Evolutionary conservation across 2,888 invertebrate genomes (phyloP).

Genomic region (Lydus trimaculatus): DNA sequence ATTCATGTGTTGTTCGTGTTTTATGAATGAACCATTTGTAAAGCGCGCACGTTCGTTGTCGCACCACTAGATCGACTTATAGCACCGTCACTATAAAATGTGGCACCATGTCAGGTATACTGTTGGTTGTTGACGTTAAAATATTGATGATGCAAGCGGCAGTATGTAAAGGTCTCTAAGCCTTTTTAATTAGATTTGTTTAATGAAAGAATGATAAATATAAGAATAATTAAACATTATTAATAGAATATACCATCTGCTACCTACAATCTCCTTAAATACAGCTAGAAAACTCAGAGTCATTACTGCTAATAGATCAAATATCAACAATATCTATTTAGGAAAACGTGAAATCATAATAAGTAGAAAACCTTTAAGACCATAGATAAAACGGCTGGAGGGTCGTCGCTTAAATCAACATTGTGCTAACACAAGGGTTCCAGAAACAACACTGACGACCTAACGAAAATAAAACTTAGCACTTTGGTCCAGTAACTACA

Average conservation of each 20-base stretch:
- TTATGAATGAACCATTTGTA: conserved; percentile 61
- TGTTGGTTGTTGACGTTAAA: conserved; percentile 7
- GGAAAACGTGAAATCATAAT: conserved; percentile 30
- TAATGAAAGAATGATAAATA: conserved; percentile 29
- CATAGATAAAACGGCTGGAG: conserved; percentile 38
- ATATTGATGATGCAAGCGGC: not conserved
- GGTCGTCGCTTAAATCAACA: conserved; percentile 47
- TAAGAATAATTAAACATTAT: conserved; percentile 34
- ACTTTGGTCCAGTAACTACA: conserved; percentile 37
- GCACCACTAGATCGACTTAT: conserved; percentile 58
- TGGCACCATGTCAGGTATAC: conserved; percentile 48
- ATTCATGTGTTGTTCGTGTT: conserved; percentile 60
- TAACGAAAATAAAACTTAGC: conserved; percentile 48
- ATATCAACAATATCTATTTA: too few relatives aligned
- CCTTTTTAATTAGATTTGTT: conserved; percentile 21
- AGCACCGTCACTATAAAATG: conserved; percentile 56
- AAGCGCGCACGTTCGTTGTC: conserved; percentile 58
- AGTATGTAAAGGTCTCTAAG: conserved; percentile 7
- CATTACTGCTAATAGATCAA: not conserved
- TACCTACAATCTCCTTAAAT: conserved; percentile 17
- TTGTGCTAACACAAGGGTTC: conserved; percentile 44
- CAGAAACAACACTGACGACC: conserved; percentile 47
- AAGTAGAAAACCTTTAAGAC: conserved; percentile 33
- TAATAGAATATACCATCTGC: conserved; percentile 26
- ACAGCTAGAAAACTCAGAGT: not conserved